Evolutionary conservation across 2,113 vertebrate genomes (phyloP).

Genomic region (Psophia crepitans): DNA sequence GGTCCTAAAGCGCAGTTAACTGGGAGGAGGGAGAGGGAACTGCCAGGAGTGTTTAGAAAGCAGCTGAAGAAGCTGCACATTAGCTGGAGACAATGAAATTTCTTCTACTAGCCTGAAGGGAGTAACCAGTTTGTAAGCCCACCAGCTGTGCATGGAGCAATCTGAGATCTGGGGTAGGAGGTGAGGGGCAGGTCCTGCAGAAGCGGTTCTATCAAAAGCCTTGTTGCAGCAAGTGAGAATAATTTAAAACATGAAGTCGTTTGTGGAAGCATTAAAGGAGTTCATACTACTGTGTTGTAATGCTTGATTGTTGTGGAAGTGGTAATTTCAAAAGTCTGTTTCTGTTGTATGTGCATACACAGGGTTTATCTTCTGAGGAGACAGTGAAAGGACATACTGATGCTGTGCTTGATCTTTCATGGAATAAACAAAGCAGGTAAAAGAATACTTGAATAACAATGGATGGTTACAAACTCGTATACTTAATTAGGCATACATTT

Average conservation of each 20-base stretch:
- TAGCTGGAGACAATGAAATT: neutral
- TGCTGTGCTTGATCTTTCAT: slow-evolving; percentile 93
- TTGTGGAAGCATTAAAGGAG: neutral
- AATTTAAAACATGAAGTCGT: neutral
- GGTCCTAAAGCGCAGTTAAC: neutral
- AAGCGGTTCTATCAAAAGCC: neutral
- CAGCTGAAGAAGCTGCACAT: neutral
- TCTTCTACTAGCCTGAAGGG: neutral
- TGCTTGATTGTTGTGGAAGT: neutral
- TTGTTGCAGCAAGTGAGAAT: neutral
- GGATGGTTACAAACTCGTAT: neutral
- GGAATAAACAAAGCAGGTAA: slow-evolving; percentile 92
- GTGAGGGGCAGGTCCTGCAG: neutral
- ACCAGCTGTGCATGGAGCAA: neutral
- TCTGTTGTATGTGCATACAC: slow-evolving; percentile 19
- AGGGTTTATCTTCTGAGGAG: slow-evolving; percentile 76
- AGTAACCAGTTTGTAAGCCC: neutral
- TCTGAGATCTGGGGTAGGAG: neutral
- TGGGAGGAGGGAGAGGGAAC: neutral
- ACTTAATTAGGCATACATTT: neutral
- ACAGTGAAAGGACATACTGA: slow-evolving; percentile 83
- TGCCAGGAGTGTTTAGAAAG: neutral
- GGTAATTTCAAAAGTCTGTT: neutral
- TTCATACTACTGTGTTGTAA: neutral
- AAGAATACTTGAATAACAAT: neutral